Evolutionary conservation across 2,888 invertebrate genomes (phyloP), one percentile per base, ranked within the genome.

Genomic region (Zele albiditarsus): DNA sequence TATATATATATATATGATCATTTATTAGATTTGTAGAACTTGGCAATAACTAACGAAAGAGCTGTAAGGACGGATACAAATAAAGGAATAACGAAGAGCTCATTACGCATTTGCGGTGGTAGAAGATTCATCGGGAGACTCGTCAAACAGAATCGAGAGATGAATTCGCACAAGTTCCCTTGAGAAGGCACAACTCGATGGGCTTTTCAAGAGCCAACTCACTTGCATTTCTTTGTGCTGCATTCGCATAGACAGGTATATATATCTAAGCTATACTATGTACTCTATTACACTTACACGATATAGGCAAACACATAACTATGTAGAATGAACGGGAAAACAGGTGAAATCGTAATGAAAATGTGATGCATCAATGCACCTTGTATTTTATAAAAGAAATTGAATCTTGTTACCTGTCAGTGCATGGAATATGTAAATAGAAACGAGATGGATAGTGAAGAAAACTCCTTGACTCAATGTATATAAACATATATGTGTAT

Each of bases 61-160:
- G 8, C 12, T 12, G 0, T 6, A 38, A 38, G 12, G 12, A 38
- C 31, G 12, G 38, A 23, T 63, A 31, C 38, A 33, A 63, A 63
- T 63, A 20, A 31, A 38, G 38, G 27, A 25, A 70, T 63, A 46
- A 71, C 71, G 31, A 62, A 63, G 62, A 27, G 57, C 71, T 63
- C 63, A 42, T 63, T 49, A 71, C 23, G 27, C 28, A 46, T 42
- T 27, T 20, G 25, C 28, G 23, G 25, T 67, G 6, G 53, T 53
- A 53, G 46, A 42, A 42, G n/a, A 70, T 70, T 70, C 33, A 70
- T 60, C 42, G 60, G 27, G 28, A 60, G 28, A 23, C 70, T 60
- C 70, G 42, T 60, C n/a, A 28, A 58, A 25, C 42, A 25, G 20
- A 53, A 27, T 68, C 28, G 20, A 53, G 53, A 31, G 38, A 60